phyloP scores from a whole-genome alignment of 2,113 vertebrate genomes.

The Callipepla squamata region DNA sequence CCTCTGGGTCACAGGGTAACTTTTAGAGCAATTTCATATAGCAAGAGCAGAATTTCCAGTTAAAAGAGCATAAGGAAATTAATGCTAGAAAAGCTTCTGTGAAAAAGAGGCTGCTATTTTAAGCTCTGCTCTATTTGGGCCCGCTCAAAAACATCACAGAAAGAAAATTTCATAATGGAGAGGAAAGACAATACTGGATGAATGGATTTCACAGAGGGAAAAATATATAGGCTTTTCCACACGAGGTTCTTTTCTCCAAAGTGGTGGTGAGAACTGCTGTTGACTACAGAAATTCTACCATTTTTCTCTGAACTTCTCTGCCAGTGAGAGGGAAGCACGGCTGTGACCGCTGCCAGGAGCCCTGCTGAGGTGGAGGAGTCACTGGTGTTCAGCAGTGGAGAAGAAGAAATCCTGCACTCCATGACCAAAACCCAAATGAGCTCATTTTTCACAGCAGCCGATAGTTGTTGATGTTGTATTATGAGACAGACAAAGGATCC shows the following conservation, averaged over 20 bases:
- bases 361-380: accelerated
- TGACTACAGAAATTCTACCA: neutral
- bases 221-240: neutral
- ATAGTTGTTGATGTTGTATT: neutral
- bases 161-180: neutral
- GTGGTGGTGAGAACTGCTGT: neutral
- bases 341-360: neutral
- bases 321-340: neutral
- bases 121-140: slow-evolving; percentile 7
- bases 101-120: neutral
- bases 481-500: neutral
- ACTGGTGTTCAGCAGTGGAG: neutral
- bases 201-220: neutral
- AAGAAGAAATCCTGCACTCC: neutral
- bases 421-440: neutral
- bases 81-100: neutral
- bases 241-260: neutral
- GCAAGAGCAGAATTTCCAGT: neutral
- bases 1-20: neutral
- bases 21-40: neutral
- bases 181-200: neutral
- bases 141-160: neutral
- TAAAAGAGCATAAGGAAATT: neutral
- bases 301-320: neutral
- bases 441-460: neutral